These are phyloP conservation scores for Loxodonta africana DNA, from an alignment of 2,113 vertebrate species.

Conservation along the genomic window DNA sequence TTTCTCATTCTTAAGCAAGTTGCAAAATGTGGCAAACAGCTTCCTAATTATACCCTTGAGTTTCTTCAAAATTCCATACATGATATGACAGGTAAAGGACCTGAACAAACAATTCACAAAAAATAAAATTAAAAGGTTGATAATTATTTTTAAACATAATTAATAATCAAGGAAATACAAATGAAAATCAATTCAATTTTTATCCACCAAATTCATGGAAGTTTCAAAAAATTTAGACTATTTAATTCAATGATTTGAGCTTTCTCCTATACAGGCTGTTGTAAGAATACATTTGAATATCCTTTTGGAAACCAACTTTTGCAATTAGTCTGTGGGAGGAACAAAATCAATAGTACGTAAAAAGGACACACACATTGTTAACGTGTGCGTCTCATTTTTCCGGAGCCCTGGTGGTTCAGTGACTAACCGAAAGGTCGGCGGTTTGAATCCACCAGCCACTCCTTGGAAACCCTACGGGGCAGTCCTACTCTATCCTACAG, in stretches of 20 bases:
- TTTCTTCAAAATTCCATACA: conserved; percentile 23
- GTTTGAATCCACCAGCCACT: too few relatives aligned
- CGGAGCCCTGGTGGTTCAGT: too few relatives aligned
- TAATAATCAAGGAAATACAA: conserved; percentile 17
- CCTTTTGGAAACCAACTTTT: neutral
- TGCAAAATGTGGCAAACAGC: neutral
- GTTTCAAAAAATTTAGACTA: neutral
- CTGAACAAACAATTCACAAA: neutral
- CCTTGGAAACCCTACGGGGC: too few relatives aligned
- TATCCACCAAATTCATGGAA: neutral
- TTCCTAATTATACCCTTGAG: neutral
- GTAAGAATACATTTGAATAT: neutral
- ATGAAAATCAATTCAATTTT: neutral
- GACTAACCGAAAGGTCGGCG: too few relatives aligned
- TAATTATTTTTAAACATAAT: neutral
- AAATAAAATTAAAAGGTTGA: neutral
- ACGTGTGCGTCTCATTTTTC: neutral
- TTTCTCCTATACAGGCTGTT: neutral
- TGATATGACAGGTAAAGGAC: neutral
- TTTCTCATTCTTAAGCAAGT: neutral
- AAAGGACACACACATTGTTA: neutral
- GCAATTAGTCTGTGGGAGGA: neutral
- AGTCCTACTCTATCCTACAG: too few relatives aligned
- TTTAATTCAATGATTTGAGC: neutral
- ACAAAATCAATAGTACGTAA: neutral